Base-by-base conservation (phyloP, 2,888 invertebrate genomes). In the Saturnia pavonia region DNA sequence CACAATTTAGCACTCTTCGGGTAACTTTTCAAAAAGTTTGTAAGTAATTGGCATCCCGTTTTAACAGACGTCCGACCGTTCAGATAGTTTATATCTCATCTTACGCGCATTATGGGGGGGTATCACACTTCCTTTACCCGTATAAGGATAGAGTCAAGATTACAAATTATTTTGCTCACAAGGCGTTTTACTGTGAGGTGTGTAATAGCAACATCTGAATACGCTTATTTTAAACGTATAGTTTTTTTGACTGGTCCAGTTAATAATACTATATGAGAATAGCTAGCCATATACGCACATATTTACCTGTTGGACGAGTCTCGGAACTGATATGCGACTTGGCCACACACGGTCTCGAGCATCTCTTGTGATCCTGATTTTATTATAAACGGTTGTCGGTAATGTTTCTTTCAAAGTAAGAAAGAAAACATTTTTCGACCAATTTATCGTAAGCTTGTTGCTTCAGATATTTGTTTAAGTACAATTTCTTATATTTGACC, bases 1-100 rank as follows among this genome's bases (percentile, higher is more conserved):
- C 51, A 27, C 67, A 70, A 70, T 54, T 65, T 70, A 51, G 54
- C 54, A 70, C 66, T 69, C 40, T 65, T 65, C 63, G 22, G 42
- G 42, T 72, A 74, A 79, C 74, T 77, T 79, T 69, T 48, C 51
- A 42, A 75, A 77, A 74, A 78, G 78, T 70, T 78, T 75, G 74
- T 74, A 74, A 74, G 77, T 77, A 79, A 80, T 80, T 74, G 77
- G 74, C 73, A 73, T 73, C 71, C 70, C 77, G 73, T 76, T 77
- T 70, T 78, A 66, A 74, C 73, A 67, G 69, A 67, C 69, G 72
- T 71, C 60, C 48, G 66, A 69, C 25, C 51, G 67, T 68, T 69
- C 54, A 51, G 70, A n/a, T 19, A 73, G 68, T 57, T 75, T 74
- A 40, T 71, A 70, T 68, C 72, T 67, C 74, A 25, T 72, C 27